Conservation (phyloP, 1,140 invertebrate species). For the Bombus fervidus region DNA sequence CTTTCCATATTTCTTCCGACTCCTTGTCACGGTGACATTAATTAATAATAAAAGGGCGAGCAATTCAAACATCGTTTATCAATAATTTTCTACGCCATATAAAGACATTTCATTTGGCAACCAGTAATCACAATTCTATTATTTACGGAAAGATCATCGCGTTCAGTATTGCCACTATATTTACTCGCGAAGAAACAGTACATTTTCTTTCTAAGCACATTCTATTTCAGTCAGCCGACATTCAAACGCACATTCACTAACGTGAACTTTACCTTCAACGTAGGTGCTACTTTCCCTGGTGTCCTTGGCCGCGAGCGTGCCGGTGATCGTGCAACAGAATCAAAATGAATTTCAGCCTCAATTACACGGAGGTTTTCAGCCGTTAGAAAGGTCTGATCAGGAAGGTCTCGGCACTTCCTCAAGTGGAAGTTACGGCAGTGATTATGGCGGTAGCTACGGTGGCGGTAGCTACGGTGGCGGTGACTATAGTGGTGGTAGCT, state of each 20-base stretch:
- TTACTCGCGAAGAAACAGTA: background rate
- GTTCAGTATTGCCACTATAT: background rate
- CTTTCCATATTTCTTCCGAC: background rate
- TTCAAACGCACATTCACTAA: slow-evolving; percentile 11
- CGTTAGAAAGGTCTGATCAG: slow-evolving; percentile 76
- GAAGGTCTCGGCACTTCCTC: slow-evolving; percentile 60
- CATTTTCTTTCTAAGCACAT: background rate
- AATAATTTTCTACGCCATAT: too few species aligned
- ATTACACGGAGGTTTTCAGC: slow-evolving; percentile 51
- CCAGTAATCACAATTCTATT: background rate
- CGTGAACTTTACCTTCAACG: slow-evolving; percentile 29
- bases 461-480: slow-evolving; percentile 40
- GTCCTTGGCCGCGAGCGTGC: slow-evolving; percentile 69
- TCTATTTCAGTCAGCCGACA: background rate
- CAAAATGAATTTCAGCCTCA: slow-evolving; percentile 61
- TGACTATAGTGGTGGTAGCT: slow-evolving; percentile 14
- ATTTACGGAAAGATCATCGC: background rate
- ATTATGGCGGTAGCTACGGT: slow-evolving; percentile 35
- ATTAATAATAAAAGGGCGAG: background rate
- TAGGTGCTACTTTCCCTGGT: slow-evolving; percentile 73
- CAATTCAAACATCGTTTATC: background rate
- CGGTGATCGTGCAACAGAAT: slow-evolving; percentile 72
- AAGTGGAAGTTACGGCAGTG: slow-evolving; percentile 29
- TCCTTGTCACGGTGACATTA: background rate
- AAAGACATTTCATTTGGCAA: background rate